Evolutionary conservation across 30 jellyfish, hydroid and myxozoan species (phyloP).

Genomic region (Aurelia coerulea): DNA sequence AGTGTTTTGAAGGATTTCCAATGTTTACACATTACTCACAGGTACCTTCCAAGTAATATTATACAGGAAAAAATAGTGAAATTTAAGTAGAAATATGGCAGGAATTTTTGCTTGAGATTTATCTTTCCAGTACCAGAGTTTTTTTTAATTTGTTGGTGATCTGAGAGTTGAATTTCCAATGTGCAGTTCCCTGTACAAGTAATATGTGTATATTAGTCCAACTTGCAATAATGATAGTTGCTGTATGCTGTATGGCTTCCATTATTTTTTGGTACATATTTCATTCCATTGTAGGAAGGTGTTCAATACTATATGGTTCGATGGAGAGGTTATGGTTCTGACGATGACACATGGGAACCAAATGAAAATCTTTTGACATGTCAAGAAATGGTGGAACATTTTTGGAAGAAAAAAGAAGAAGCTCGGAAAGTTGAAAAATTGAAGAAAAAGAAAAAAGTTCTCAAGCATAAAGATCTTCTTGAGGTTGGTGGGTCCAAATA

Average conservation of each 20-base stretch:
- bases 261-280: too few relatives aligned
- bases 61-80: too few relatives aligned
- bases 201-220: background rate
- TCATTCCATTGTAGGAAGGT: slow-evolving; percentile 6
- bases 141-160: too few relatives aligned
- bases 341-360: slow-evolving; percentile 97
- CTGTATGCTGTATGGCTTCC: too few relatives aligned
- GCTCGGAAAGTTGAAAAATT: slow-evolving; percentile 8
- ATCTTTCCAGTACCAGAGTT: too few relatives aligned
- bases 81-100: too few relatives aligned
- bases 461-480: background rate
- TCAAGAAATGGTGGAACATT: slow-evolving; percentile 58
- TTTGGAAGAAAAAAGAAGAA: slow-evolving; percentile 46
- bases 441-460: slow-evolving; percentile 1
- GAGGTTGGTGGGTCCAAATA: background rate
- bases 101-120: too few relatives aligned
- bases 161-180: too few relatives aligned
- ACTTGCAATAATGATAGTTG: background rate
- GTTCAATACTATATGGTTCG: slow-evolving; percentile 48
- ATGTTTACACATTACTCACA: too few relatives aligned
- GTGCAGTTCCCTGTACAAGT: too few relatives aligned
- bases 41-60: too few relatives aligned
- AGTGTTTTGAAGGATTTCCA: too few relatives aligned
- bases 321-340: slow-evolving; percentile 91
- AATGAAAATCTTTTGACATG: slow-evolving; percentile 71